These are phyloP conservation scores for Leptopilina syphax DNA, from an alignment of 2,888 invertebrate species.

Conservation along the genomic window DNA sequence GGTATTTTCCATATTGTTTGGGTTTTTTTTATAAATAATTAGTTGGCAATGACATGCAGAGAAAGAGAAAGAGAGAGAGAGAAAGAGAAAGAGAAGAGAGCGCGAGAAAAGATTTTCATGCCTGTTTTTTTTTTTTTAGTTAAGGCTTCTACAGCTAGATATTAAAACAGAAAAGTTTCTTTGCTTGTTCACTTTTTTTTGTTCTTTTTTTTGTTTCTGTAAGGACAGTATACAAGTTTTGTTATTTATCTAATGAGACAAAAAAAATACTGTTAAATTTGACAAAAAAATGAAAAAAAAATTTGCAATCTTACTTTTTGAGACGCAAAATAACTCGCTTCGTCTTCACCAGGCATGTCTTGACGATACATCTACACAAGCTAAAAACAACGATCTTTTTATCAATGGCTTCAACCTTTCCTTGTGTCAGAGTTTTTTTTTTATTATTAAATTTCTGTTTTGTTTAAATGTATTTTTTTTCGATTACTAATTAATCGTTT, in stretches of 20 bases:
- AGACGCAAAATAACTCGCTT: conserved; percentile 41
- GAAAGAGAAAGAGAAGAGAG: conserved; percentile 51
- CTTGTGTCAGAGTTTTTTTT: conserved; percentile 21
- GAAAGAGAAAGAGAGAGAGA: conserved; percentile 48
- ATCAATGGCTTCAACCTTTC: conserved; percentile 56
- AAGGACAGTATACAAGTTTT: neutral
- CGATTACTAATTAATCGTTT: conserved; percentile 25
- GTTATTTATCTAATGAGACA: neutral
- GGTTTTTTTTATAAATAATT: neutral
- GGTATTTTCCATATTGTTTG: conserved; percentile 32
- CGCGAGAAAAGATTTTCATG: conserved; percentile 39
- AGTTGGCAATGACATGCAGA: conserved; percentile 38
- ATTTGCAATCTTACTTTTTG: conserved; percentile 31
- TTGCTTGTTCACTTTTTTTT: no score
- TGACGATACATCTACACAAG: conserved; percentile 72
- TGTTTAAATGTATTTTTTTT: conserved; percentile 21
- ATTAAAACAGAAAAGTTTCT: neutral
- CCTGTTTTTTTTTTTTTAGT: conserved; percentile 3
- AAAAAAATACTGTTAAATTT: neutral
- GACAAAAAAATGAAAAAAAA: conserved; percentile 17
- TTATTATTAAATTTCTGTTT: no score
- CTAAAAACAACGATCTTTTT: conserved; percentile 68
- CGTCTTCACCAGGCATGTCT: conserved; percentile 71
- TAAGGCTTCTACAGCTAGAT: conserved; percentile 8
- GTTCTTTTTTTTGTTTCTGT: no score